These are phyloP conservation scores for Drosophila pallidifrons DNA, from an alignment of 1,140 invertebrate species.

Conservation along the genomic window DNA sequence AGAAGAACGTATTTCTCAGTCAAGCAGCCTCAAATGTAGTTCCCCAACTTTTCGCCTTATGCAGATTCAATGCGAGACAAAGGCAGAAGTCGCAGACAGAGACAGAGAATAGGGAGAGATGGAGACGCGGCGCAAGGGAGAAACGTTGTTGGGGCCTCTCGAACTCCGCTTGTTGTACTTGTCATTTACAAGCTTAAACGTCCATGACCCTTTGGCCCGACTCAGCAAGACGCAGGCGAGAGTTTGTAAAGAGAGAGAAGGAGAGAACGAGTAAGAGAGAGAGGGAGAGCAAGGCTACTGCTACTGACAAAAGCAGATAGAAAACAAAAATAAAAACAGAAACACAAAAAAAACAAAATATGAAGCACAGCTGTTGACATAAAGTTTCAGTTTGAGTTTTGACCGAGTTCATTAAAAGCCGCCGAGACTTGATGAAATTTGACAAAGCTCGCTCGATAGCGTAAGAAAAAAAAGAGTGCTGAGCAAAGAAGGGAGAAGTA, in stretches of 20 bases:
- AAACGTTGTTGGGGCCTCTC: slow-evolving; percentile 42
- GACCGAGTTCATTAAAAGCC: slow-evolving; percentile 55
- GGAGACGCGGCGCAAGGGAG: slow-evolving; percentile 37
- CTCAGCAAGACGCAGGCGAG: slow-evolving; percentile 50
- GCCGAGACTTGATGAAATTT: slow-evolving; percentile 42
- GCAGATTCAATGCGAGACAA: slow-evolving; percentile 43
- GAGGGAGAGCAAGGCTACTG: not conserved
- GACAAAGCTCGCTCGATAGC: not conserved
- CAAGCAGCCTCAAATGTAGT: too few species aligned
- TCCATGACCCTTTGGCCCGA: slow-evolving; percentile 78
- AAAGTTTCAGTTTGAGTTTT: slow-evolving; percentile 44
- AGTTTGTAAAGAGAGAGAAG: not conserved
- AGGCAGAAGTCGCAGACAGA: slow-evolving; percentile 24
- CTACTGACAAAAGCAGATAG: slow-evolving; percentile 15
- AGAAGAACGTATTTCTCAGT: too few species aligned
- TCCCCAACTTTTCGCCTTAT: not conserved
- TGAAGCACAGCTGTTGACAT: slow-evolving; percentile 50
- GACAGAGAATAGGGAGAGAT: not conserved
- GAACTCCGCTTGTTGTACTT: slow-evolving; percentile 16
- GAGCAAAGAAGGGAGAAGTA: slow-evolving; percentile 1
- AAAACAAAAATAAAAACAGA: slow-evolving; percentile 22
- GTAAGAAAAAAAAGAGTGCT: not conserved
- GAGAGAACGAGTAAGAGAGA: slow-evolving; percentile 6
- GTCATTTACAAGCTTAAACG: slow-evolving; percentile 81
- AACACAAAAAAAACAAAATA: slow-evolving; percentile 7